Evolutionary conservation across 2,888 invertebrate species (phyloP).

Genomic region (Cephus runcator): DNA sequence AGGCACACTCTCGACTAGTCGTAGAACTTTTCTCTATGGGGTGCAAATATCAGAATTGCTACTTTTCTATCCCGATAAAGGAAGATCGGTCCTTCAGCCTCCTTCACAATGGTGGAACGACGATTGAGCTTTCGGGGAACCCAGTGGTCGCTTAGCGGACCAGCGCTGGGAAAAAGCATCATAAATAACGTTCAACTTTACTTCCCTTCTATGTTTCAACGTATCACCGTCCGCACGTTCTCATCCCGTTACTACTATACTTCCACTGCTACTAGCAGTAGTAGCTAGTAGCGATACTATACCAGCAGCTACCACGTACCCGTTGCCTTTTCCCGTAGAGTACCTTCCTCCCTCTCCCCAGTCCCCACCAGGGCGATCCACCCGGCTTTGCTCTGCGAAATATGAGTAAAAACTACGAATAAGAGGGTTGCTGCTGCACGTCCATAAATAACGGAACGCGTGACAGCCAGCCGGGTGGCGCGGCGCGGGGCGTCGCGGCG

Average conservation of each 20-base stretch:
- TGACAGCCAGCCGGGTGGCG: slow-evolving; percentile 41
- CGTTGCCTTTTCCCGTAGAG: slow-evolving; percentile 9
- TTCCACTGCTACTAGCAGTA: neutral
- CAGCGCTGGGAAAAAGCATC: slow-evolving; percentile 26
- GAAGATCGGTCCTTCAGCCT: neutral
- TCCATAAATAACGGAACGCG: slow-evolving; percentile 55
- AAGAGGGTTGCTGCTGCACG: slow-evolving; percentile 53
- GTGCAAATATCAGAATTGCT: neutral
- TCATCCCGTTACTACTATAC: slow-evolving; percentile 15
- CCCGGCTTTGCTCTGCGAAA: slow-evolving; percentile 41
- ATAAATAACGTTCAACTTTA: slow-evolving; percentile 43
- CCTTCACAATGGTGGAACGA: neutral
- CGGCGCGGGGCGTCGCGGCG: slow-evolving; percentile 7
- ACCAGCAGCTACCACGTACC: neutral
- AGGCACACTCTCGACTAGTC: neutral
- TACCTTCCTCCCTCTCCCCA: slow-evolving; percentile 6
- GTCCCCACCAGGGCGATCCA: neutral
- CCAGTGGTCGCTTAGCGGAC: slow-evolving; percentile 1
- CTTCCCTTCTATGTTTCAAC: slow-evolving; percentile 33
- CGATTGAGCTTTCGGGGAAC: slow-evolving; percentile 2
- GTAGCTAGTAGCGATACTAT: neutral
- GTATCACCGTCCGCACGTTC: slow-evolving; percentile 25
- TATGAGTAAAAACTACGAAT: slow-evolving; percentile 56
- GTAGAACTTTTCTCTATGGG: neutral
- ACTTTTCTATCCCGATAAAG: neutral